Evolutionary conservation across 2,888 invertebrate genomes (phyloP).

Genomic region (Cepaea hortensis): DNA sequence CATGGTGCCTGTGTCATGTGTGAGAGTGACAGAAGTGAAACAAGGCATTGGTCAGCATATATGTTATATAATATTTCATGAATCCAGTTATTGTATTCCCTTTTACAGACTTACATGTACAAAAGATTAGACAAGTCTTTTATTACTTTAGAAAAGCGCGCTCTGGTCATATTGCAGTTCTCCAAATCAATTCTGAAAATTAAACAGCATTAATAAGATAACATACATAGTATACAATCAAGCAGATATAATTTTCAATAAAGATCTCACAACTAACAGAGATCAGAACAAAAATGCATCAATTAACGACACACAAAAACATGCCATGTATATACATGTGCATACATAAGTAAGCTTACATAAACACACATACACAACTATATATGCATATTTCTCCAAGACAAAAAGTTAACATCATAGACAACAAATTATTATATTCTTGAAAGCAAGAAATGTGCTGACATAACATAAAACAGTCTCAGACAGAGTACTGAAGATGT

Average conservation of each 20-base stretch:
- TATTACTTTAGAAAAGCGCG: conserved; percentile 6
- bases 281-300: too few relatives aligned
- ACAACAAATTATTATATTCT: too few relatives aligned
- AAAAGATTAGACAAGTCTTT: conserved; percentile 17
- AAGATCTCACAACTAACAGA: too few relatives aligned
- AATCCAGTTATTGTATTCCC: not conserved
- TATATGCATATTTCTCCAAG: not conserved
- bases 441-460: too few relatives aligned
- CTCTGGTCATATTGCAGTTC: conserved; percentile 18
- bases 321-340: not conserved
- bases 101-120: conserved; percentile 34
- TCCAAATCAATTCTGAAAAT: conserved; percentile 44
- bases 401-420: too few relatives aligned
- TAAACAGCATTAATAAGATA: conserved; percentile 5
- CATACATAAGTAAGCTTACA: not conserved
- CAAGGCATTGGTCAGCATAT: not conserved
- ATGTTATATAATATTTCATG: not conserved
- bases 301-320: not conserved
- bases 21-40: not conserved
- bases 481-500: too few relatives aligned
- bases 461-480: too few relatives aligned
- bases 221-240: not conserved
- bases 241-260: too few relatives aligned
- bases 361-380: not conserved
- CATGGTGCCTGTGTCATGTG: not conserved